Evolutionary conservation across 2,113 vertebrate genomes (phyloP).

Genomic region (Odobenus rosmarus): DNA sequence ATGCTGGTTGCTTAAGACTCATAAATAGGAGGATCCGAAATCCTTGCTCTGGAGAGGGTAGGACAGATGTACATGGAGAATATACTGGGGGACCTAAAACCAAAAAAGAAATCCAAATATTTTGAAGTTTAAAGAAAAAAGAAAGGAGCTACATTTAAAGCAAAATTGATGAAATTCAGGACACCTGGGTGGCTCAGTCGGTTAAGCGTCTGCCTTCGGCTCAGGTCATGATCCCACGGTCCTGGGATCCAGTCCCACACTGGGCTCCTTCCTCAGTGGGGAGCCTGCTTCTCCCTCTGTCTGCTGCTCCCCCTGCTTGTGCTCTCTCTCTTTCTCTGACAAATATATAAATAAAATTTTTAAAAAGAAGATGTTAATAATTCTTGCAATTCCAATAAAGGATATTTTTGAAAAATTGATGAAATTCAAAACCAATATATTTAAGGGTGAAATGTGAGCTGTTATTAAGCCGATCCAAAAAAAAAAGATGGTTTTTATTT

Average conservation of each 20-base stretch:
- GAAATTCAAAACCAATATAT: constrained; percentile 30
- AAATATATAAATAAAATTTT: no score
- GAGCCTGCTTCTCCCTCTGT: no score
- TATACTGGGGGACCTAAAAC: background rate
- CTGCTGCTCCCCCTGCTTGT: no score
- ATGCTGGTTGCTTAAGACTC: background rate
- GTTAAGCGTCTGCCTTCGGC: no score
- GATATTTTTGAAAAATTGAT: background rate
- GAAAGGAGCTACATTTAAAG: background rate
- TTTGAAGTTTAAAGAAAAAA: constrained; percentile 33
- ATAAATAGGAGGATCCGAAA: background rate
- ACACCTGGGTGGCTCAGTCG: no score
- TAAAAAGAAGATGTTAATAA: no score
- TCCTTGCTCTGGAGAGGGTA: background rate
- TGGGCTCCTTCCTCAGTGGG: no score
- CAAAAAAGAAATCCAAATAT: background rate
- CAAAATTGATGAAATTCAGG: constrained; percentile 29
- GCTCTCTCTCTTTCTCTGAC: no score
- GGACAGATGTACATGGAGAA: background rate
- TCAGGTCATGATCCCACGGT: no score
- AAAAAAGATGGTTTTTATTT: background rate
- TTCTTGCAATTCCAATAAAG: no score
- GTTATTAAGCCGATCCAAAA: background rate
- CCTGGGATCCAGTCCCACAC: no score
- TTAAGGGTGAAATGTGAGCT: constrained; percentile 30